Conservation (phyloP, 2,113 vertebrate species). For the Onychostoma macrolepis region DNA sequence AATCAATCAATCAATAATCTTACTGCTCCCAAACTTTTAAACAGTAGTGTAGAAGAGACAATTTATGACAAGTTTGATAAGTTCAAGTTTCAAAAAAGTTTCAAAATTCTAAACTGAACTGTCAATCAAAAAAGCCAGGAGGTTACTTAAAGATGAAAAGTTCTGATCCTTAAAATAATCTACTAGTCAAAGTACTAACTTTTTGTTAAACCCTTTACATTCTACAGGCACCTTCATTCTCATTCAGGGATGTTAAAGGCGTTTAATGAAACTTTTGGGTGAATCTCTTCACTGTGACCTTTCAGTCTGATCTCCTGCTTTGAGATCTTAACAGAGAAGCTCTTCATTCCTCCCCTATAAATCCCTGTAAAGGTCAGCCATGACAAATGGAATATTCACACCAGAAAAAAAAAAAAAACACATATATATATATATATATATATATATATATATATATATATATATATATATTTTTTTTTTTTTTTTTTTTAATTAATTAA, state of each 20-base stretch:
- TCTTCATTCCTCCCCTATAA: neutral
- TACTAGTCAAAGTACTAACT: neutral
- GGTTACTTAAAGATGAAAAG: neutral
- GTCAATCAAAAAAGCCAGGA: neutral
- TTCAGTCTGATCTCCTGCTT: conserved; percentile 12
- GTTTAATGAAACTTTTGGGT: conserved; percentile 5
- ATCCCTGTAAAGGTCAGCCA: conserved; percentile 27
- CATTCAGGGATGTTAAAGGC: neutral
- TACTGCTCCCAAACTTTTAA: too few species aligned
- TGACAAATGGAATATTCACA: conserved; percentile 7
- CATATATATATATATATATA: too few species aligned
- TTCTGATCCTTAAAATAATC: neutral
- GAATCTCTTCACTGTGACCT: conserved; percentile 12
- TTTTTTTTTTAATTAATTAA: too few species aligned
- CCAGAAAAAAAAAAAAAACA: neutral
- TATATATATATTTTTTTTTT: too few species aligned
- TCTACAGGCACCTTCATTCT: neutral
- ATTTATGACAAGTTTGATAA: neutral
- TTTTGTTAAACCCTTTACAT: neutral
- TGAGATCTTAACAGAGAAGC: neutral
- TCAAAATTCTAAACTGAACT: neutral
- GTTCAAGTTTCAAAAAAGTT: neutral
- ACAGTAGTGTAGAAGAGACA: neutral
- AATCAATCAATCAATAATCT: too few species aligned
- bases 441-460: too few species aligned